These are phyloP conservation scores for Atherix ibis DNA, from an alignment of 2,888 invertebrate species.

Conservation along the genomic window DNA sequence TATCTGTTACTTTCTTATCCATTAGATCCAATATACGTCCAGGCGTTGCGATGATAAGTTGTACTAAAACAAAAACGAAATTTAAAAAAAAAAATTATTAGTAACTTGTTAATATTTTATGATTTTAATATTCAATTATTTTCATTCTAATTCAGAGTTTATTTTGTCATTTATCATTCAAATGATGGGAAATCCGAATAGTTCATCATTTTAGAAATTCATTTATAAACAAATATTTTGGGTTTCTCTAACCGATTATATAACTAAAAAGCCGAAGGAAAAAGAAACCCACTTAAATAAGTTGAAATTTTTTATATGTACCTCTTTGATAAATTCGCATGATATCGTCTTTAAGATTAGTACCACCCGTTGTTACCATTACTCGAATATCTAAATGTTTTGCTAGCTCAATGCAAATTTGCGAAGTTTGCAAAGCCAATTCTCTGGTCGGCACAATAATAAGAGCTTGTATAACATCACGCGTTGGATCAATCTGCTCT, in stretches of 20 bases:
- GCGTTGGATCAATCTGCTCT: conserved; percentile 81
- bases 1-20: conserved; percentile 91
- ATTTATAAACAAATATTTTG: too few relatives aligned
- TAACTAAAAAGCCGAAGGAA: not conserved
- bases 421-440: conserved; percentile 96
- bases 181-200: conserved; percentile 15
- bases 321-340: conserved; percentile 98
- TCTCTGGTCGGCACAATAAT: conserved; percentile 98
- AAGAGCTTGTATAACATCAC: conserved; percentile 92
- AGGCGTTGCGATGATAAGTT: conserved; percentile 97
- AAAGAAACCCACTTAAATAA: not conserved
- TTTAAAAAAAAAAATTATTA: not conserved
- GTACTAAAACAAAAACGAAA: conserved; percentile 45
- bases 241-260: too few relatives aligned
- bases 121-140: too few relatives aligned
- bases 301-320: conserved; percentile 31
- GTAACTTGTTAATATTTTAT: not conserved
- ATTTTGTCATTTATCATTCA: conserved; percentile 13
- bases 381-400: conserved; percentile 95
- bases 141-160: conserved; percentile 10
- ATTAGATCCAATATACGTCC: conserved; percentile 98
- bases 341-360: conserved; percentile 93
- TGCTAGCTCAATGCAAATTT: conserved; percentile 96
- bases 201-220: conserved; percentile 10
- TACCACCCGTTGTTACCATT: conserved; percentile 99